Evolutionary conservation across 1,140 invertebrate genomes (phyloP).

Genomic region (Phocides pigmalion): DNA sequence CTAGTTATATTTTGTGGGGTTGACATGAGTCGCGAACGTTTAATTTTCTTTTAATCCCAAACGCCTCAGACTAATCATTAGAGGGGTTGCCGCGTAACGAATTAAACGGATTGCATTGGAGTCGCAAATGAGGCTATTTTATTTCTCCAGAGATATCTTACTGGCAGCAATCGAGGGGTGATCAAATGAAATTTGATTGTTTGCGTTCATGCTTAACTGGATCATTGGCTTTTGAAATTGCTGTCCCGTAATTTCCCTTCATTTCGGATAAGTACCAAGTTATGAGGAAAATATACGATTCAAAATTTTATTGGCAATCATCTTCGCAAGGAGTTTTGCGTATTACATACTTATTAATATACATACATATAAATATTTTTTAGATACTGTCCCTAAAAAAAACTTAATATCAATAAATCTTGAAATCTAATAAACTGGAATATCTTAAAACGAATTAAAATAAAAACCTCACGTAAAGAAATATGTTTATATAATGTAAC

Average conservation of each 20-base stretch:
- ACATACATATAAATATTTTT: too few relatives aligned
- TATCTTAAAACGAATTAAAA: too few relatives aligned
- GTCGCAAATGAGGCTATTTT: slow-evolving; percentile 79
- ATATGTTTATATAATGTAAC: too few relatives aligned
- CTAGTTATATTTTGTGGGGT: slow-evolving; percentile 47
- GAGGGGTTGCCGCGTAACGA: slow-evolving; percentile 72
- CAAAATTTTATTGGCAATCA: neutral
- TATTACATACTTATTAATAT: too few relatives aligned
- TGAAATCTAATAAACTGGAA: too few relatives aligned
- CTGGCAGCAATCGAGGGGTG: slow-evolving; percentile 45
- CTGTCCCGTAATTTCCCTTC: slow-evolving; percentile 16
- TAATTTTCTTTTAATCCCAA: slow-evolving; percentile 83
- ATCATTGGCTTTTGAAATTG: slow-evolving; percentile 41
- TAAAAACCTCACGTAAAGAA: too few relatives aligned
- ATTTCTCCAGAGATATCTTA: slow-evolving; percentile 66
- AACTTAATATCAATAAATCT: too few relatives aligned
- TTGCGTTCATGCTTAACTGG: slow-evolving; percentile 52
- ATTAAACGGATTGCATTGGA: slow-evolving; percentile 79
- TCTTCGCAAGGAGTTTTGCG: neutral
- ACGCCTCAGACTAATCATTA: slow-evolving; percentile 75
- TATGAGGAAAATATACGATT: slow-evolving; percentile 3
- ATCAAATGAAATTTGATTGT: slow-evolving; percentile 61
- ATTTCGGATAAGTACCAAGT: slow-evolving; percentile 9
- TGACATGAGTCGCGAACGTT: slow-evolving; percentile 68
- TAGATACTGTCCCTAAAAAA: too few relatives aligned